These are phyloP conservation scores for Lasioglossum zephyrum DNA, from an alignment of 2,888 invertebrate genomes.

Conservation along the genomic window DNA sequence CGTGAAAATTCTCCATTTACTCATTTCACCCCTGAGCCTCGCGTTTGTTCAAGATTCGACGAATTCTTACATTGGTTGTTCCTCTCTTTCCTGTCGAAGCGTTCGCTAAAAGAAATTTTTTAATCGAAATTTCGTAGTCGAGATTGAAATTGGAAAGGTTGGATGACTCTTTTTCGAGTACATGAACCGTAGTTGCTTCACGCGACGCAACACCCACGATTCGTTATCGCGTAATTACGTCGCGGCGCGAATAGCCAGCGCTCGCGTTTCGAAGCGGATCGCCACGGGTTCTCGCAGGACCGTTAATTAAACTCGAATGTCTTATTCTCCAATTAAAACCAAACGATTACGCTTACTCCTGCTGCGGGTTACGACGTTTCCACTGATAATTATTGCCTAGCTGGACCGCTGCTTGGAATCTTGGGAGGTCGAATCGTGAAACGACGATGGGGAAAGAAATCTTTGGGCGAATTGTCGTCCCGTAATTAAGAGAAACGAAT, in stretches of 20 bases:
- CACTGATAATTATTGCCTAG: slow-evolving; percentile 68
- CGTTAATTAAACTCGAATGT: slow-evolving; percentile 68
- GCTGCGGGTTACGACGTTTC: slow-evolving; percentile 43
- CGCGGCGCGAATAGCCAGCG: slow-evolving; percentile 14
- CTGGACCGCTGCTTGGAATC: slow-evolving; percentile 45
- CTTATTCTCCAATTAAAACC: slow-evolving; percentile 70
- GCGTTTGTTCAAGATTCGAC: not conserved
- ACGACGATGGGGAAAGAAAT: slow-evolving; percentile 37
- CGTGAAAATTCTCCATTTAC: slow-evolving; percentile 56
- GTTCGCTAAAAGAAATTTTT: not conserved
- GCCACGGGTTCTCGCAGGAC: slow-evolving; percentile 42
- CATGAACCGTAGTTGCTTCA: slow-evolving; percentile 2
- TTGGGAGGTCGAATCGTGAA: slow-evolving; percentile 52
- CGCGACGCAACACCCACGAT: slow-evolving; percentile 24
- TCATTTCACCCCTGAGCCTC: slow-evolving; percentile 28
- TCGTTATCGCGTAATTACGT: slow-evolving; percentile 51
- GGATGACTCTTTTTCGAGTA: slow-evolving; percentile 4
- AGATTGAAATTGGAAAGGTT: not conserved
- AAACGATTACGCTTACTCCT: slow-evolving; percentile 63
- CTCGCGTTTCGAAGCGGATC: slow-evolving; percentile 41
- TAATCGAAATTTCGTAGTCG: not conserved
- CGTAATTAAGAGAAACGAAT: not conserved
- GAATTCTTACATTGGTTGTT: not conserved
- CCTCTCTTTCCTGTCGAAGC: not conserved
- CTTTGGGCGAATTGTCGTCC: not conserved